Evolutionary conservation across 2,888 invertebrate species (phyloP), one percentile per base, ranked within the genome.

Genomic region (Megamerina dolium): DNA sequence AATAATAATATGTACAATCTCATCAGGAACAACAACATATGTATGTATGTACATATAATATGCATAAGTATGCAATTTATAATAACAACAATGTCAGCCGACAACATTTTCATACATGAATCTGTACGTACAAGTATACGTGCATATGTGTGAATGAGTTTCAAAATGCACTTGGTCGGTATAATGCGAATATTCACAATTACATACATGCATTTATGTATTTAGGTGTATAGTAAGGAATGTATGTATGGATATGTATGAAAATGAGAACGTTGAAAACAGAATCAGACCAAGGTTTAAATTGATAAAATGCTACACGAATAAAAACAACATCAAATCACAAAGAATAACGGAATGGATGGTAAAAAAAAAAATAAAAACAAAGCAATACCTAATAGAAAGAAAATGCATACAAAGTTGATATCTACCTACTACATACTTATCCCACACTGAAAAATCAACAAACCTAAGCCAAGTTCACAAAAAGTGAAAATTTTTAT

Each of bases 1-100:
- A 26, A 9, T 9, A 19, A 26, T 26, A 26, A 26, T n/a, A n/a
- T n/a, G n/a, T n/a, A n/a, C n/a, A n/a, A n/a, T n/a, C n/a, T n/a
- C n/a, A n/a, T n/a, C n/a, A n/a, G n/a, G n/a, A n/a, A n/a, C n/a
- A n/a, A n/a, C n/a, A n/a, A n/a, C n/a, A n/a, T n/a, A n/a, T n/a
- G n/a, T n/a, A n/a, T n/a, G n/a, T n/a, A n/a, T n/a, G 35, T 48
- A 54, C 55, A 41, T 58, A 51, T 57, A n/a, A n/a, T n/a, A 56
- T 63, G 63, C 60, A 59, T 49, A 57, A 58, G 52, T 54, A 49
- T 58, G 60, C 63, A 63, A 55, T 61, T 58, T 63, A 37, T 26
- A 42, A 33, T 5, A 35, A 36, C 31, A 38, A 17, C 12, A 13
- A n/a, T 8, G 8, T 8, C 23, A 23, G 10, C 6, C 23, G 10